phyloP scores from a whole-genome alignment of 2,888 invertebrate species.

The Acanthopleura granulata region DNA sequence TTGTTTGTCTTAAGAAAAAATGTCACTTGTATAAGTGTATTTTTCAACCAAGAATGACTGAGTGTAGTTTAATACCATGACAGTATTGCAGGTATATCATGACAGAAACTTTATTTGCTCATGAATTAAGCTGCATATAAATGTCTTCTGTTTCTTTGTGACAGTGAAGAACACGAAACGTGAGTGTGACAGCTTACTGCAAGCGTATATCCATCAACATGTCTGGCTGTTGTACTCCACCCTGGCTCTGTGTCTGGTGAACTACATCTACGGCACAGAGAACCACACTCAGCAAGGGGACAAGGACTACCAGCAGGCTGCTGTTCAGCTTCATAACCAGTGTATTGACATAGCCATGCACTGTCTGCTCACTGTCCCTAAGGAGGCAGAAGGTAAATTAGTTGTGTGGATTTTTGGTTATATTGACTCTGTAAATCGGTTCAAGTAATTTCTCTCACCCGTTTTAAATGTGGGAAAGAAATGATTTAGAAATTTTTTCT shows the following conservation, averaged over 20 bases:
- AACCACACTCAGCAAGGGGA: constrained; percentile 36
- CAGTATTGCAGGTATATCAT: no score
- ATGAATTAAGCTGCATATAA: no score
- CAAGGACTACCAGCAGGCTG: constrained; percentile 56
- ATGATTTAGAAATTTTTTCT: no score
- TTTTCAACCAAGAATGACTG: no score
- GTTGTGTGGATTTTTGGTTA: no score
- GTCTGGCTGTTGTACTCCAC: constrained; percentile 65
- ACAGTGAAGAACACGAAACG: constrained; percentile 55
- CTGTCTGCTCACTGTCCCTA: constrained; percentile 51
- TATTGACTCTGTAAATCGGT: no score
- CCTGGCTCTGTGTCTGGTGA: constrained; percentile 60
- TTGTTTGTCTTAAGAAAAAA: no score
- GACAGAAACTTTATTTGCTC: no score
- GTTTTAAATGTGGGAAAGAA: no score
- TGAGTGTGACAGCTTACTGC: constrained; percentile 57
- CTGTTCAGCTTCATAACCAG: constrained; percentile 58
- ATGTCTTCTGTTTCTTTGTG: constrained; percentile 8
- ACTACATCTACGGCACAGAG: constrained; percentile 47
- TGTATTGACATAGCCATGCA: constrained; percentile 56
- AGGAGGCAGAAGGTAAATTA: constrained; percentile 42
- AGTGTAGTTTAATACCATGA: no score
- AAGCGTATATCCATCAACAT: constrained; percentile 67
- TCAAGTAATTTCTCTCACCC: no score
- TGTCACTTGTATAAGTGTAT: no score